Conservation (phyloP, 2,888 invertebrate species). For the Stenchaetothrips biformis region DNA sequence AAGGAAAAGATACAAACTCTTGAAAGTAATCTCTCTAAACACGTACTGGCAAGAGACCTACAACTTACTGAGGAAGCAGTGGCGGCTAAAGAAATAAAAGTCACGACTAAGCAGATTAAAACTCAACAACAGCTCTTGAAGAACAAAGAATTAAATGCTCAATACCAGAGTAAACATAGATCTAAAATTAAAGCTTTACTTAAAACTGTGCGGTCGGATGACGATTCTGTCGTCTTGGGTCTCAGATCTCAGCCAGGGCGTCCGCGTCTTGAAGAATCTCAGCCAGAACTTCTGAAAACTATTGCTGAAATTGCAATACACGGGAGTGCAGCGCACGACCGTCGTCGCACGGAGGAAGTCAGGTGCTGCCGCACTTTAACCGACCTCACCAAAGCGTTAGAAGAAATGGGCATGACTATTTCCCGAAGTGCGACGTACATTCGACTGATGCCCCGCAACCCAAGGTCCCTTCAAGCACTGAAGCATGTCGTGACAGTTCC, state of each 20-base stretch:
- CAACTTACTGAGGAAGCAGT: too few species aligned
- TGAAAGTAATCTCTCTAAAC: too few species aligned
- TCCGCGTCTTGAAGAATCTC: conserved; percentile 36
- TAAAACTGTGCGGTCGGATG: too few species aligned
- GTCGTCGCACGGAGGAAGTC: conserved; percentile 39
- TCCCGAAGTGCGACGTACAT: conserved; percentile 38
- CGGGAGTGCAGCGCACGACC: conserved; percentile 40
- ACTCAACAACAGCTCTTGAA: too few species aligned
- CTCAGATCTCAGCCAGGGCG: background rate
- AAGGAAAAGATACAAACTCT: too few species aligned
- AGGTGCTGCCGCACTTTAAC: conserved; percentile 36
- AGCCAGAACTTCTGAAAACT: conserved; percentile 40
- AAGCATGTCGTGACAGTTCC: conserved; percentile 41
- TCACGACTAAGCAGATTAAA: too few species aligned
- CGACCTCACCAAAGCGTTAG: conserved; percentile 35
- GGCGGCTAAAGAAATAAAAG: too few species aligned
- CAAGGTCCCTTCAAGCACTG: conserved; percentile 38
- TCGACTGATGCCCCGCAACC: conserved; percentile 38
- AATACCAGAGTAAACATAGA: too few species aligned
- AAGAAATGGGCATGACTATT: conserved; percentile 36
- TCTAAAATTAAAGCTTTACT: too few species aligned
- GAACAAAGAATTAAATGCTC: too few species aligned
- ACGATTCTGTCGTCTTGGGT: too few species aligned
- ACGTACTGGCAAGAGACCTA: too few species aligned
- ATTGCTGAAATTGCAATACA: conserved; percentile 41